phyloP scores from a whole-genome alignment of 2,113 vertebrate species.

The Pterophyllum scalare region DNA sequence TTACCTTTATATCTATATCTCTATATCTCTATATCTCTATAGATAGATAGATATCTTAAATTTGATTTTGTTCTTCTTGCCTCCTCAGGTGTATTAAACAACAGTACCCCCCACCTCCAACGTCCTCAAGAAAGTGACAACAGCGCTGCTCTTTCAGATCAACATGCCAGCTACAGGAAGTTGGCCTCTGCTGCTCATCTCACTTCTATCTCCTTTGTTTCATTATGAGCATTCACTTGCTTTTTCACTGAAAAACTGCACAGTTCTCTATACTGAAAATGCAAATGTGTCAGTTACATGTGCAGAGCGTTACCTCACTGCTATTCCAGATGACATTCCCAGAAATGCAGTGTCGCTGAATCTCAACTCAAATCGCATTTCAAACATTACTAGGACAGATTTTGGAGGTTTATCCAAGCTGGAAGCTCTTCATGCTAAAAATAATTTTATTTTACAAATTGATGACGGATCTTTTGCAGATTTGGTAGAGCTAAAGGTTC shows the following conservation, averaged over 20 bases:
- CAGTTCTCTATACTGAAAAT: neutral
- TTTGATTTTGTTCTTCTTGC: neutral
- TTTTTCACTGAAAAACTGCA: conserved; percentile 43
- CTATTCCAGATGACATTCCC: conserved; percentile 46
- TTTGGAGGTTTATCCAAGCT: conserved; percentile 15
- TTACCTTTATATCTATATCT: too few relatives aligned
- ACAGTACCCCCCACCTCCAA: neutral
- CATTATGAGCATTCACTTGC: conserved; percentile 1
- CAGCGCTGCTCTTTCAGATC: neutral
- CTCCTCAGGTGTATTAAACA: neutral
- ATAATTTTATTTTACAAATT: neutral
- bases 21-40: too few relatives aligned
- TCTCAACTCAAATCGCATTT: neutral
- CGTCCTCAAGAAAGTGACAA: neutral
- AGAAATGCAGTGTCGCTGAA: neutral
- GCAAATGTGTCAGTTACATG: conserved; percentile 6
- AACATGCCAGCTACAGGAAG: neutral
- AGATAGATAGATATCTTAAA: too few relatives aligned
- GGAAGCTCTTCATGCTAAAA: neutral
- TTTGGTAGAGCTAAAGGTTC: neutral
- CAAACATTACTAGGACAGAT: neutral
- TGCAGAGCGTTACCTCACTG: neutral
- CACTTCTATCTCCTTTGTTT: conserved; percentile 11
- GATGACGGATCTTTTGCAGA: conserved; percentile 30
- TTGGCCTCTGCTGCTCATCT: neutral